A percentile compares a stretch with the other conserved stretches of the same genome.
These are phyloP conservation scores for Calameuta idolon DNA, from an alignment of 2,888 invertebrate species.

Conservation along the genomic window DNA sequence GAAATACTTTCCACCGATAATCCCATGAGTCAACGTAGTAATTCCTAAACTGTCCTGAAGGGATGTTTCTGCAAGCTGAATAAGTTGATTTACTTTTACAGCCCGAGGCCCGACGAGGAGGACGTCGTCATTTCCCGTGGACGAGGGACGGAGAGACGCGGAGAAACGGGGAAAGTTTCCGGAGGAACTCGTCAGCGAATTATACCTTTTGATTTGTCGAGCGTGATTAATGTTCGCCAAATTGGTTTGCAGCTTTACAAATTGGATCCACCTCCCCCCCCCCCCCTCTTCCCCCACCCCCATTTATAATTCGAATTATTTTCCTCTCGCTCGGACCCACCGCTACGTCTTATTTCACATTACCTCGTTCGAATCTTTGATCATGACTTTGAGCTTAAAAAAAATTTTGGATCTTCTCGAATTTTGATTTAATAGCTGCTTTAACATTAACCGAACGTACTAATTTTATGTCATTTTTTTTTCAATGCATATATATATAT, in stretches of 20 bases:
- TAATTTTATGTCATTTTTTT: background rate
- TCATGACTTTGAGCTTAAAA: background rate
- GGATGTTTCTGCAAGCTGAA: slow-evolving; percentile 26
- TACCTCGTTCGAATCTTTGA: background rate
- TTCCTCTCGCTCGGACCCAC: background rate
- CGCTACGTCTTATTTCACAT: background rate
- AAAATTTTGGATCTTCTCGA: too few species aligned
- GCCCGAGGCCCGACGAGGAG: slow-evolving; percentile 27
- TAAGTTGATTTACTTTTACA: slow-evolving; percentile 43
- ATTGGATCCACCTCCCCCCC: slow-evolving; percentile 37
- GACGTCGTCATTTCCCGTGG: slow-evolving; percentile 14
- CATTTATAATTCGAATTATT: slow-evolving; percentile 25
- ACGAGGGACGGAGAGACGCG: slow-evolving; percentile 26
- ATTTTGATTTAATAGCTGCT: too few species aligned
- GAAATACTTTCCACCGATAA: slow-evolving; percentile 4
- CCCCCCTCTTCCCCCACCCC: too few species aligned
- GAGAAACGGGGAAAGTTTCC: slow-evolving; percentile 27
- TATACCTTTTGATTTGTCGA: slow-evolving; percentile 43
- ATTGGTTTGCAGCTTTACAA: slow-evolving; percentile 34
- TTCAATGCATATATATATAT: too few species aligned
- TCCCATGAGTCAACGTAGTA: slow-evolving; percentile 5
- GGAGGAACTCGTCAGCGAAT: slow-evolving; percentile 37
- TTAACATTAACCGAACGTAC: background rate
- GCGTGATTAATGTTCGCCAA: slow-evolving; percentile 41
- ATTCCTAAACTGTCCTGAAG: slow-evolving; percentile 2